Base-by-base conservation (phyloP, 2,113 vertebrate genomes). In the Bombycilla garrulus region DNA sequence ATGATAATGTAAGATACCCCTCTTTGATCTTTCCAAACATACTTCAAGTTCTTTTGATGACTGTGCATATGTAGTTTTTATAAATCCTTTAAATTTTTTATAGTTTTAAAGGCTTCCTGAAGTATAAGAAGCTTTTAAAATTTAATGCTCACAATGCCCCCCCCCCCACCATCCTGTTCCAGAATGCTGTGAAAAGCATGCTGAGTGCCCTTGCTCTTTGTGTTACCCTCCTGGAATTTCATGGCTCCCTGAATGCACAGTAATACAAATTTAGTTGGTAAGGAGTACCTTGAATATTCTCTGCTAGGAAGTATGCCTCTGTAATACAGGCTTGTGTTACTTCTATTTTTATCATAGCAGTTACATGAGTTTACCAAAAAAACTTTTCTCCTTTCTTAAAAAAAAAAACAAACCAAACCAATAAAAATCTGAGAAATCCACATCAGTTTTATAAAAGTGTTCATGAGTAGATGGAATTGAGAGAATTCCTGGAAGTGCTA, bases 101-200 rank as follows among this genome's bases (percentile, higher is more conserved):
- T 93, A 77, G n/a, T 91, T 94, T 93, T 94, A 96, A 96, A 86
- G 50, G 51, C 56, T 88, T 96, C 56, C 58, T 79, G 72, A 87
- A 81, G 26, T 81, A 79, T 78, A 86, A 87, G 45, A 91, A 40
- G 42, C 36, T 90, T 96, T 97, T 85, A 95, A 95, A 96, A 95
- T 93, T 93, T 92, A 81, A 81, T 80, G 86, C 47, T 86, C 71
- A 42, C 47, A 54, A n/a, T n/a, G n/a, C n/a, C n/a, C n/a, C n/a
- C n/a, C 1, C 3, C 19, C 16, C 57, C 44, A 74, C 73, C 25
- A 21, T 78, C 88, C 85, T 16, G 9, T 96, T 93, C 62, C 69
- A 86, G 56, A 88, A 67, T n/a, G 12, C 31, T 86, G 44, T 74
- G 56, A 93, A 92, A 90, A 84, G 35, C 76, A 66, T 33, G 40